These are phyloP conservation scores for Lampris incognitus DNA, from an alignment of 2,113 vertebrate genomes.

Conservation along the genomic window DNA sequence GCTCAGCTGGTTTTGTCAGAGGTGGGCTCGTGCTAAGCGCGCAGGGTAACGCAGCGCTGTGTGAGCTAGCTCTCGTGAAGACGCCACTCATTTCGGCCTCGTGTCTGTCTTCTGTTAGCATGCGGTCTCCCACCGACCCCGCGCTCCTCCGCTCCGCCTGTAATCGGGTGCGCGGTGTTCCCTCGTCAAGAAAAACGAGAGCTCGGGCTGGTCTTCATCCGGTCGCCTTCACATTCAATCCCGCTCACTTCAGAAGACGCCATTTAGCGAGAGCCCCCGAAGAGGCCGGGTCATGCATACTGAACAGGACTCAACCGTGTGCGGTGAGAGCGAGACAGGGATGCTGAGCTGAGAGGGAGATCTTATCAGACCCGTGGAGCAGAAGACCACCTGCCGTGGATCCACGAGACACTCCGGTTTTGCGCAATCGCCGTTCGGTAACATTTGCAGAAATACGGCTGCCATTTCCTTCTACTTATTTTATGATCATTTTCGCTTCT, in stretches of 20 bases:
- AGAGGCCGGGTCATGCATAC: conserved; percentile 40
- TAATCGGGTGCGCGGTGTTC: conserved; percentile 37
- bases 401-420: background rate
- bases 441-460: background rate
- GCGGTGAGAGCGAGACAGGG: background rate
- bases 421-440: background rate
- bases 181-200: conserved; percentile 7
- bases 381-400: background rate
- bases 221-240: conserved; percentile 61
- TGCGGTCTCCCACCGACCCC: background rate
- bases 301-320: conserved; percentile 33
- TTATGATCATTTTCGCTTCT: no score
- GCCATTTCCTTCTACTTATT: background rate
- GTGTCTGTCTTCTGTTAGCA: background rate
- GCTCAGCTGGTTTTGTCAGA: no score
- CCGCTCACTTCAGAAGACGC: conserved; percentile 54
- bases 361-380: conserved; percentile 14
- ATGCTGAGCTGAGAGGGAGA: background rate
- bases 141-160: background rate
- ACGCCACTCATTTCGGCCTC: no score
- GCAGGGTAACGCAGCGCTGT: no score
- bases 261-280: conserved; percentile 39
- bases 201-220: conserved; percentile 40
- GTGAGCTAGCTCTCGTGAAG: no score
- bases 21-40: no score